These are phyloP conservation scores for Melipona beecheii DNA, from an alignment of 2,888 invertebrate genomes.

Conservation along the genomic window DNA sequence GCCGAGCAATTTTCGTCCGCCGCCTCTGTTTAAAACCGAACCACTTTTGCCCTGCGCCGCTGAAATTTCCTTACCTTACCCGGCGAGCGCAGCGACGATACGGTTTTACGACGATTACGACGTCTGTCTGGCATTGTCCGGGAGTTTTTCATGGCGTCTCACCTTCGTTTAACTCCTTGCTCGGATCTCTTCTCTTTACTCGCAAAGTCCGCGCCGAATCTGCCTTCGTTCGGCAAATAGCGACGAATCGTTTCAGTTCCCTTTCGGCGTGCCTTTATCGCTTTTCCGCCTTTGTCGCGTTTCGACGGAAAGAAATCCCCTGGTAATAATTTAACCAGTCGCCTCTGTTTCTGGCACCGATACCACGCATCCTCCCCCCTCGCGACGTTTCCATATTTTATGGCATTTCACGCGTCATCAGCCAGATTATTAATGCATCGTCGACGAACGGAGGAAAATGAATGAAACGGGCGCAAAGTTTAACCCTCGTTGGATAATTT, in stretches of 20 bases:
- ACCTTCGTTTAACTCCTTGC: not conserved
- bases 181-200: slow-evolving; percentile 34
- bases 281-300: slow-evolving; percentile 26
- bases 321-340: slow-evolving; percentile 50
- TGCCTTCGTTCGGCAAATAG: slow-evolving; percentile 55
- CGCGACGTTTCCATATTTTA: slow-evolving; percentile 10
- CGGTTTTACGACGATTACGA: slow-evolving; percentile 59
- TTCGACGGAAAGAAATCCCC: slow-evolving; percentile 17
- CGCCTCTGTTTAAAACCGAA: slow-evolving; percentile 1
- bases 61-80: slow-evolving; percentile 54
- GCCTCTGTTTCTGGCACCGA: slow-evolving; percentile 3
- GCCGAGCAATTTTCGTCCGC: slow-evolving; percentile 8
- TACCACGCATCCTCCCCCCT: not conserved
- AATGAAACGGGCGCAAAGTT: not conserved
- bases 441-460: not conserved
- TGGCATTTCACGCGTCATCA: slow-evolving; percentile 13
- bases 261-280: slow-evolving; percentile 42
- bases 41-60: not conserved
- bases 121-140: slow-evolving; percentile 32
- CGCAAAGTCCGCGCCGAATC: slow-evolving; percentile 19
- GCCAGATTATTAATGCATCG: not conserved
- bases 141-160: slow-evolving; percentile 35
- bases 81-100: slow-evolving; percentile 4
- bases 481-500: not conserved
- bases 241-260: slow-evolving; percentile 53